A percentile compares a stretch with the other conserved stretches of the same genome.
Evolutionary conservation across 2,888 invertebrate species (phyloP).

Genomic region (Pristionchus arcanus): DNA sequence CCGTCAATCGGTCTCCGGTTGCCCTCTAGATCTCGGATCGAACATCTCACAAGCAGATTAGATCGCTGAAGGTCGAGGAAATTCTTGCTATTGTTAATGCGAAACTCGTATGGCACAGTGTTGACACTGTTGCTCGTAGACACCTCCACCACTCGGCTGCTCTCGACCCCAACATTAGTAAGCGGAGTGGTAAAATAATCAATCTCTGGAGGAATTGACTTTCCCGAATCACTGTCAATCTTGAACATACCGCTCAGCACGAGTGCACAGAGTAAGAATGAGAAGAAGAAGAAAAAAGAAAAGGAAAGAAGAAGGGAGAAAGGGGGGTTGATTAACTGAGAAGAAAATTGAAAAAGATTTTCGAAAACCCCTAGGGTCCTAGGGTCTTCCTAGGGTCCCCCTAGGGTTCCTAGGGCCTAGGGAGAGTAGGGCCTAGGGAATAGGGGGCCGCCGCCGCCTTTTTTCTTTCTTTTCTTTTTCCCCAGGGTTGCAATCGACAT

Average conservation of each 20-base stretch:
- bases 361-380: too few relatives aligned
- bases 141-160: not conserved
- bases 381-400: too few relatives aligned
- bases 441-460: too few relatives aligned
- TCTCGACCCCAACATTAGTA: not conserved
- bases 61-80: not conserved
- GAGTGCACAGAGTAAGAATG: not conserved
- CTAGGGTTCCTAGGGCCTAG: too few relatives aligned
- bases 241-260: slow-evolving; percentile 1
- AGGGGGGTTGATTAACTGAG: too few relatives aligned
- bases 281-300: too few relatives aligned
- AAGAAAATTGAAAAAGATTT: too few relatives aligned
- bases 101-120: not conserved
- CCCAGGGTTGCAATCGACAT: too few relatives aligned
- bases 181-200: not conserved
- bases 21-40: not conserved
- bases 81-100: not conserved
- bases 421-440: too few relatives aligned
- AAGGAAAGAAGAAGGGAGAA: too few relatives aligned
- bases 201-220: not conserved
- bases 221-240: not conserved
- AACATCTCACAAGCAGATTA: not conserved
- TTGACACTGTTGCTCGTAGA: not conserved
- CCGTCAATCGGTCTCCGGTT: not conserved
- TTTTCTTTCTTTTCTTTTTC: too few relatives aligned